These are phyloP conservation scores for Arizona elegans DNA, from an alignment of 2,113 vertebrate genomes.

Conservation along the genomic window DNA sequence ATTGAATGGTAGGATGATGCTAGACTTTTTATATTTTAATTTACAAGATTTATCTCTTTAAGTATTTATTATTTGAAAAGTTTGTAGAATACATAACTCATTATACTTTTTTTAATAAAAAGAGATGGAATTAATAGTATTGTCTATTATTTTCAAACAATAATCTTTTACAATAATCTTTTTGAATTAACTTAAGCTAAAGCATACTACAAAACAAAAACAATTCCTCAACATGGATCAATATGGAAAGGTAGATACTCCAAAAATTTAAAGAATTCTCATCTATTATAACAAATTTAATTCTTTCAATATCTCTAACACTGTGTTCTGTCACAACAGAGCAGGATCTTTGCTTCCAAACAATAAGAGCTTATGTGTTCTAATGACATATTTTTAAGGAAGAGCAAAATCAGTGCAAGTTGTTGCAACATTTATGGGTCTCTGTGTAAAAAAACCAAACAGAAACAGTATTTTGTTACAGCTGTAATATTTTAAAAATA, in stretches of 20 bases:
- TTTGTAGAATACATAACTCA: neutral
- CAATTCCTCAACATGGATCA: neutral
- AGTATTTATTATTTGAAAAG: neutral
- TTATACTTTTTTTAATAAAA: neutral
- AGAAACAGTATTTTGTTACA: conserved; percentile 11
- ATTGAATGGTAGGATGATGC: neutral
- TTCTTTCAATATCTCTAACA: neutral
- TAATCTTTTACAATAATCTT: neutral
- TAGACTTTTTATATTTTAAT: neutral
- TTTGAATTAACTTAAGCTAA: neutral
- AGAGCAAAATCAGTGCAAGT: conserved; percentile 20
- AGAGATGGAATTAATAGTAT: neutral
- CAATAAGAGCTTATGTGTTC: conserved; percentile 25
- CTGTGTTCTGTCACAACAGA: conserved; percentile 43
- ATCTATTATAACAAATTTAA: neutral
- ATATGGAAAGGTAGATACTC: neutral
- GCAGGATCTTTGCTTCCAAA: conserved; percentile 40
- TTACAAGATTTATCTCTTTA: neutral
- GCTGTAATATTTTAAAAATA: conserved; percentile 43
- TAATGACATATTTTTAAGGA: neutral
- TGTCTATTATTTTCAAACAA: neutral
- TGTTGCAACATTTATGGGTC: conserved; percentile 26
- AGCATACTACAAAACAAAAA: neutral
- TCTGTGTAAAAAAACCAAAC: neutral
- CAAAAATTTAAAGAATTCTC: neutral